Evolutionary conservation across 1,140 invertebrate species (phyloP).

Genomic region (Mercenaria mercenaria): DNA sequence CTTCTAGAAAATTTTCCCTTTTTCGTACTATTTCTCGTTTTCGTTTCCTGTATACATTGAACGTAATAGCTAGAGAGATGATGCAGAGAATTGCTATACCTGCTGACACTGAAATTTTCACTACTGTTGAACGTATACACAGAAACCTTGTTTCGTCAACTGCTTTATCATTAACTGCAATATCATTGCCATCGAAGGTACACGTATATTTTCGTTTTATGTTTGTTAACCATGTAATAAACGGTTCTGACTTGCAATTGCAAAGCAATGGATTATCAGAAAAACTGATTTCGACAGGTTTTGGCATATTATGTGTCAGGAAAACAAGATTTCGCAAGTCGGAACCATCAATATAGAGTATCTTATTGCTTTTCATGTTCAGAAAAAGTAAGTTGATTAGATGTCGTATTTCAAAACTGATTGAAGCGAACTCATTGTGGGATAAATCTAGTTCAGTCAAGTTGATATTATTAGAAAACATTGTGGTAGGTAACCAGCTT

Average conservation of each 20-base stretch:
- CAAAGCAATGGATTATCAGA: background rate
- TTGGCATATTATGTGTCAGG: background rate
- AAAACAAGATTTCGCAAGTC: background rate
- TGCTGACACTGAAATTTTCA: background rate
- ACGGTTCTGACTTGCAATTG: background rate
- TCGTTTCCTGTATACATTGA: background rate
- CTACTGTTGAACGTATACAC: background rate
- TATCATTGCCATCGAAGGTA: background rate
- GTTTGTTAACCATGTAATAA: background rate
- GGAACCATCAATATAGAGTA: background rate
- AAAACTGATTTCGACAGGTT: background rate
- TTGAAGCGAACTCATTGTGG: background rate
- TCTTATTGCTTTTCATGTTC: background rate
- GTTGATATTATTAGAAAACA: background rate
- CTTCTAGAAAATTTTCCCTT: background rate
- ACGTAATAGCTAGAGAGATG: background rate
- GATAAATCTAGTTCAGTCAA: background rate
- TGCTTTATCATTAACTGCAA: background rate
- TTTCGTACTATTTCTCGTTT: background rate
- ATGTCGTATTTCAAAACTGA: background rate
- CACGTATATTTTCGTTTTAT: no score
- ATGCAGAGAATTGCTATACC: background rate
- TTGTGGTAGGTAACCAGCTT: background rate
- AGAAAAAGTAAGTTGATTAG: background rate
- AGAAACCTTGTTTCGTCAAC: background rate